These are phyloP conservation scores for Sebastes diaconus DNA, from an alignment of 2,797 vertebrate species.

Conservation along the genomic window DNA sequence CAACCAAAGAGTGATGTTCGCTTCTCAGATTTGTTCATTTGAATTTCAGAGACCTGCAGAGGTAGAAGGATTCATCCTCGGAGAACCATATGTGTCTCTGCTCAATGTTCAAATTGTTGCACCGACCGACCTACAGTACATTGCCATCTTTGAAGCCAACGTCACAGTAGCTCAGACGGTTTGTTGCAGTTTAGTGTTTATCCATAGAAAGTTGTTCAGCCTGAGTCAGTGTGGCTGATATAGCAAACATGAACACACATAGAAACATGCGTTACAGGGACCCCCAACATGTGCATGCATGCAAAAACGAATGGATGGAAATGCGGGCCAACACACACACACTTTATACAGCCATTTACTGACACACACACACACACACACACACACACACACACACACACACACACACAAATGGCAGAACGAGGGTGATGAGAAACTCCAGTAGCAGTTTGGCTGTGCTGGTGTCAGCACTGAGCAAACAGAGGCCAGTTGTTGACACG, in stretches of 20 bases:
- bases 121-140: background rate
- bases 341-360: background rate
- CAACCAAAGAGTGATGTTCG: background rate
- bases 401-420: conserved; percentile 38
- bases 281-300: background rate
- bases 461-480: conserved; percentile 81
- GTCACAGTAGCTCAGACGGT: background rate
- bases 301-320: conserved; percentile 34
- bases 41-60: background rate
- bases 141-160: background rate
- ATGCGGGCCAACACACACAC: background rate
- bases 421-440: conserved; percentile 58
- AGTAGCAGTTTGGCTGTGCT: conserved; percentile 65
- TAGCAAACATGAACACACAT: background rate
- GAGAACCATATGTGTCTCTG: background rate
- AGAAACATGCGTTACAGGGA: background rate
- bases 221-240: background rate
- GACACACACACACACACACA: conserved; percentile 5
- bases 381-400: conserved; percentile 4
- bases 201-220: background rate
- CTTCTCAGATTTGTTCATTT: background rate
- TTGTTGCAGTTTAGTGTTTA: background rate
- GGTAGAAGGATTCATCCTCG: background rate
- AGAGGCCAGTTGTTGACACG: conserved; percentile 81
- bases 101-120: background rate